A percentile compares a stretch with the other conserved stretches of the same genome.
Conservation (phyloP, 2,113 vertebrate species). For the Plectropomus leopardus region DNA sequence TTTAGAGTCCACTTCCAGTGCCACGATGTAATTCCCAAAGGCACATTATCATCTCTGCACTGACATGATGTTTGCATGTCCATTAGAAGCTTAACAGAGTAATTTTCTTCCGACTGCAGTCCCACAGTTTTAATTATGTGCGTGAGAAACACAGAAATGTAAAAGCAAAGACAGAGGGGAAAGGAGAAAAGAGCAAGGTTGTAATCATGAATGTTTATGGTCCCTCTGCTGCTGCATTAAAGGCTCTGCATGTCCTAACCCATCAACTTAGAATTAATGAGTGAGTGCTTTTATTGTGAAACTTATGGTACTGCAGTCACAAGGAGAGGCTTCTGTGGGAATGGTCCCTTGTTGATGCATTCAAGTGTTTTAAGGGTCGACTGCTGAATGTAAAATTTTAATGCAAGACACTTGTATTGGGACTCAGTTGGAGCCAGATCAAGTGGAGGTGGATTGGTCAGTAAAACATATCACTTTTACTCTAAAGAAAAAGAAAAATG, state of each 20-base stretch:
- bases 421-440: not conserved
- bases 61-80: not conserved
- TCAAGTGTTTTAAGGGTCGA: not conserved
- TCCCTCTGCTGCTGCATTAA: constrained; percentile 12
- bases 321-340: not conserved
- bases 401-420: not conserved
- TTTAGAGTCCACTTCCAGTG: not conserved
- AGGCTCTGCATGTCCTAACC: not conserved
- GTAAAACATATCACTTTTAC: not conserved
- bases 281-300: not conserved
- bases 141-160: not conserved
- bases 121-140: constrained; percentile 14
- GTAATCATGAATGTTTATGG: constrained; percentile 11
- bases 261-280: constrained; percentile 3
- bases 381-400: not conserved
- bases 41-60: constrained; percentile 7
- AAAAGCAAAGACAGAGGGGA: not conserved
- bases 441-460: not conserved
- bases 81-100: constrained; percentile 22
- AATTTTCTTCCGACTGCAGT: not conserved
- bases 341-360: not conserved
- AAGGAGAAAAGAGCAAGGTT: not conserved
- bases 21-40: constrained; percentile 4
- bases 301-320: not conserved
- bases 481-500: not conserved